These are phyloP conservation scores for Liparis tanakae DNA, from an alignment of 2,797 vertebrate species.

Conservation along the genomic window DNA sequence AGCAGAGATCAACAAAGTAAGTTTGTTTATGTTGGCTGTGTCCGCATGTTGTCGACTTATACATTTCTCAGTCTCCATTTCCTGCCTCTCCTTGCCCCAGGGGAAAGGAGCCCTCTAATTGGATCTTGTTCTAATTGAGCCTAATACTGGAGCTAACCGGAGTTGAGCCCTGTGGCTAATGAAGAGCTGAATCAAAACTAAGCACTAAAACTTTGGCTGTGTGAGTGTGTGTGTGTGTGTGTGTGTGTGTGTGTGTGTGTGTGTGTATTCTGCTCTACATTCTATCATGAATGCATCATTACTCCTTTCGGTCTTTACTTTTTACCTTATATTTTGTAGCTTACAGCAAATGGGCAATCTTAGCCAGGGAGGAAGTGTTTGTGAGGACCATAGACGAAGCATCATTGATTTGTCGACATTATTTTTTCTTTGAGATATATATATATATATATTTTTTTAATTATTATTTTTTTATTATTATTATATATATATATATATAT, in stretches of 20 bases:
- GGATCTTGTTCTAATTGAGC: conserved; percentile 99
- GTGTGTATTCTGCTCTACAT: conserved; percentile 58
- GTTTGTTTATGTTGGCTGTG: conserved; percentile 99
- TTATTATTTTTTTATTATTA: no score
- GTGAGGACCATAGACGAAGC: background rate
- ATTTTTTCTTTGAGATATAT: background rate
- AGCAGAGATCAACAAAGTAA: conserved; percentile 99
- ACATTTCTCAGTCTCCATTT: conserved; percentile 99
- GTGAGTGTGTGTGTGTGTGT: conserved; percentile 69
- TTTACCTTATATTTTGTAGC: conserved; percentile 31
- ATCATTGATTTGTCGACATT: conserved; percentile 4
- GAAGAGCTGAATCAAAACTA: conserved; percentile 98
- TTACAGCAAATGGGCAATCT: conserved; percentile 24
- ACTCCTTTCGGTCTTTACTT: conserved; percentile 50
- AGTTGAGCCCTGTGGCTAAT: conserved; percentile 95
- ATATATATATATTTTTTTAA: no score
- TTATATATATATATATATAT: background rate
- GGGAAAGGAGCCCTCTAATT: conserved; percentile 98
- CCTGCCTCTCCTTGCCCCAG: conserved; percentile 97
- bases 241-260: conserved; percentile 35
- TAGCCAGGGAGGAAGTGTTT: conserved; percentile 13
- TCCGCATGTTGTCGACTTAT: conserved; percentile 98
- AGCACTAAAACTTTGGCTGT: conserved; percentile 92
- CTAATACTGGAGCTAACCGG: conserved; percentile 99
- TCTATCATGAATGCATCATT: conserved; percentile 59